Evolutionary conservation across 2,888 invertebrate genomes (phyloP).

Genomic region (Fragum sueziense): DNA sequence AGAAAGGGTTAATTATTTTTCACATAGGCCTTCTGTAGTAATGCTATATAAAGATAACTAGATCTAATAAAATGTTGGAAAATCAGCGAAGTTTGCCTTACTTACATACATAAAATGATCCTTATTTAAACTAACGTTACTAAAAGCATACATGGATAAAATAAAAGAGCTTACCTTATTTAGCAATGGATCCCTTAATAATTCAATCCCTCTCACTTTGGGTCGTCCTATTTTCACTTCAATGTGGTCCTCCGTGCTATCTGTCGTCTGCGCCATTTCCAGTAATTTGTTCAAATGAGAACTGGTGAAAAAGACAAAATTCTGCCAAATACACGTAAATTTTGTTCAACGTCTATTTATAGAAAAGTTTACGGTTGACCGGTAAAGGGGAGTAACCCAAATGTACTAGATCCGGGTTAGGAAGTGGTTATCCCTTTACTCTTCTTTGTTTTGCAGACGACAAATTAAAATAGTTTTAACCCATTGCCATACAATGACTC

Average conservation of each 20-base stretch:
- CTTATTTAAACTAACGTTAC: no score
- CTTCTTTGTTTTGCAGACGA: background rate
- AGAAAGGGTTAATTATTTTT: no score
- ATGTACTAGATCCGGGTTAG: background rate
- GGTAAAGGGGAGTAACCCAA: constrained; percentile 30
- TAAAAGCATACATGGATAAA: no score
- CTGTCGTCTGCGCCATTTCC: constrained; percentile 53
- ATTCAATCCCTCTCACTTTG: constrained; percentile 81
- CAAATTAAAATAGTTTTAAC: background rate
- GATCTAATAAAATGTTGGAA: no score
- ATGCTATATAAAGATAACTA: no score
- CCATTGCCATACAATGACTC: background rate
- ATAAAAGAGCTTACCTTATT: constrained; percentile 80
- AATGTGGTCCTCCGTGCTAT: constrained; percentile 33
- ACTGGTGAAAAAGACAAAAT: constrained; percentile 23
- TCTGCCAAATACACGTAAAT: background rate
- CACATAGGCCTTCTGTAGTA: no score
- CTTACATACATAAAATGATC: no score
- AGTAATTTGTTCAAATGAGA: constrained; percentile 39
- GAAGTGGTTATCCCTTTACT: background rate
- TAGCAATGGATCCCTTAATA: constrained; percentile 82
- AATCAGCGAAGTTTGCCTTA: no score
- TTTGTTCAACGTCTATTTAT: background rate
- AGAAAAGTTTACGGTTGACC: constrained; percentile 5
- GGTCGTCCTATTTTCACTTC: constrained; percentile 64